These are phyloP conservation scores for Darevskia mixta DNA, from an alignment of 2,797 vertebrate species.

Conservation along the genomic window DNA sequence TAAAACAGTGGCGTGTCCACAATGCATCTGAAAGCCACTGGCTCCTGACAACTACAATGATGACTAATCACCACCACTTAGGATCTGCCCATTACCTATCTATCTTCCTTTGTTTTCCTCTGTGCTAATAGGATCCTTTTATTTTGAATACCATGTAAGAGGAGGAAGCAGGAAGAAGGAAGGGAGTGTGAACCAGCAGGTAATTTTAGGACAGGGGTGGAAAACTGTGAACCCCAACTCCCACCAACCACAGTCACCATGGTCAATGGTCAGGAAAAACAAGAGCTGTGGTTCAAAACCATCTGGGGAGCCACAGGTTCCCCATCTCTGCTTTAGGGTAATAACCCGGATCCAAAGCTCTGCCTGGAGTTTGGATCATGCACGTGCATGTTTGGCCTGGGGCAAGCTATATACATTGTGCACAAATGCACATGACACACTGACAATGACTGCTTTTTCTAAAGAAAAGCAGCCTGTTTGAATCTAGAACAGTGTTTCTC, in stretches of 20 bases:
- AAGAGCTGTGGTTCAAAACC: no score
- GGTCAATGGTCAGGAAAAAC: no score
- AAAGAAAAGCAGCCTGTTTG: neutral
- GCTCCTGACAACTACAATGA: neutral
- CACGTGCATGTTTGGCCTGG: neutral
- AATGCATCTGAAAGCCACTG: neutral
- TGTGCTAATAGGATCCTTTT: neutral
- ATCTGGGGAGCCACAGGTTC: no score
- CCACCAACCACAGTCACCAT: no score
- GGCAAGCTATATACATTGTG: neutral
- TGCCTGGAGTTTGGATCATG: neutral
- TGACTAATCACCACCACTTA: conserved; percentile 5
- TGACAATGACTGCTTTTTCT: neutral
- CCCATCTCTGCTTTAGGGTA: neutral
- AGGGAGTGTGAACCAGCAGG: neutral
- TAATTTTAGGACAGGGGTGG: neutral
- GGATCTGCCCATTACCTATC: neutral
- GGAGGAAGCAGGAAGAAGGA: neutral
- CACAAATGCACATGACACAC: neutral
- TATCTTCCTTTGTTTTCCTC: neutral
- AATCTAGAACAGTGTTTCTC: no score
- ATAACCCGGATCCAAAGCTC: neutral
- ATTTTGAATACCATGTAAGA: neutral
- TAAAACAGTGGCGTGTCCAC: neutral
- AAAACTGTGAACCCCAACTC: neutral